Conservation (phyloP, 1,140 invertebrate species). For the Microplitis mediator region DNA sequence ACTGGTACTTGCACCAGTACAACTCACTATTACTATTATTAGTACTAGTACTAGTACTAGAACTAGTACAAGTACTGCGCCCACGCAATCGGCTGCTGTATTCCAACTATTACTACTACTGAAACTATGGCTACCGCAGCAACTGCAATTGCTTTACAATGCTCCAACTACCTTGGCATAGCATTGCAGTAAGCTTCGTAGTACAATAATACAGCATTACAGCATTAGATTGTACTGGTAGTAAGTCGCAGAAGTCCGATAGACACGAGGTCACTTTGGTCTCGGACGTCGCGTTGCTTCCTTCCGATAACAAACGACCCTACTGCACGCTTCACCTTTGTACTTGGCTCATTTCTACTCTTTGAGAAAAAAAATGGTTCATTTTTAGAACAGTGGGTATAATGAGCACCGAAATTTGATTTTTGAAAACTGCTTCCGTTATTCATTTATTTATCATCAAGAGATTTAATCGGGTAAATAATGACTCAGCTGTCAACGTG, state of each 20-base stretch:
- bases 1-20: neutral
- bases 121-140: neutral
- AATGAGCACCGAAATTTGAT: too few species aligned
- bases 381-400: too few species aligned
- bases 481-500: too few species aligned
- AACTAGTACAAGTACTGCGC: neutral
- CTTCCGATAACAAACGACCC: constrained; percentile 38
- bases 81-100: constrained; percentile 36
- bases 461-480: too few species aligned
- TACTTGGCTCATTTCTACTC: constrained; percentile 10
- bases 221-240: neutral
- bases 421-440: too few species aligned
- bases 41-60: neutral
- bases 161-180: too few species aligned
- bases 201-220: neutral
- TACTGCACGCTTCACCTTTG: constrained; percentile 27
- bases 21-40: too few species aligned
- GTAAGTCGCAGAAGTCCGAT: neutral
- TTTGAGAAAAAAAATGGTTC: neutral
- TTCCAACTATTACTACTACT: neutral
- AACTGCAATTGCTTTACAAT: neutral
- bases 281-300: constrained; percentile 32
- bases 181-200: too few species aligned
- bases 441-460: neutral
- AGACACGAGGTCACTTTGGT: constrained; percentile 30